Conservation (phyloP, 2,888 invertebrate genomes). For the Andrena haemorrhoa region DNA sequence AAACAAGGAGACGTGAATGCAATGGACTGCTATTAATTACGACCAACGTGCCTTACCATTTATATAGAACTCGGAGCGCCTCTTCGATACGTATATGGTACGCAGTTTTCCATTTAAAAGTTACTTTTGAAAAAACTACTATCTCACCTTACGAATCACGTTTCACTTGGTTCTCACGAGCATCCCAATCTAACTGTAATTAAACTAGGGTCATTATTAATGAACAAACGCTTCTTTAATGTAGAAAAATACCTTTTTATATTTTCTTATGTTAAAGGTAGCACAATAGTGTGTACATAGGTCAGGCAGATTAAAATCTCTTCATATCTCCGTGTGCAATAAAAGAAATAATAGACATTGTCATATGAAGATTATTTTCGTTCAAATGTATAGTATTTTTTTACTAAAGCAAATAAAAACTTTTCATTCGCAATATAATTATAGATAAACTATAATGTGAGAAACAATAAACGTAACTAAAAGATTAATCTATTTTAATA, state of each 20-base stretch:
- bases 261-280: conserved; percentile 14
- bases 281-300: conserved; percentile 5
- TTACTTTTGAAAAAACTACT: neutral
- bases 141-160: neutral
- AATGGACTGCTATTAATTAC: conserved; percentile 90
- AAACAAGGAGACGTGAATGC: conserved; percentile 87
- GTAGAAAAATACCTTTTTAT: conserved; percentile 8
- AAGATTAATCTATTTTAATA: neutral
- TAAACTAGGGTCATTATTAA: conserved; percentile 4
- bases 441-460: neutral
- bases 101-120: conserved; percentile 3
- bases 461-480: conserved; percentile 7
- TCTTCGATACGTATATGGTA: conserved; percentile 11
- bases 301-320: conserved; percentile 5
- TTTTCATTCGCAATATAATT: neutral
- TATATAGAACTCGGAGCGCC: neutral
- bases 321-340: conserved; percentile 9
- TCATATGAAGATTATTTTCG: conserved; percentile 24
- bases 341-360: conserved; percentile 17
- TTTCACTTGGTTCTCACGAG: neutral
- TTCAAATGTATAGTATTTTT: conserved; percentile 9
- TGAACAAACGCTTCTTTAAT: conserved; percentile 24
- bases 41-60: conserved; percentile 8
- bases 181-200: neutral
- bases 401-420: conserved; percentile 15